phyloP scores from a whole-genome alignment of 2,113 vertebrate species.

The Nettapus auritus region DNA sequence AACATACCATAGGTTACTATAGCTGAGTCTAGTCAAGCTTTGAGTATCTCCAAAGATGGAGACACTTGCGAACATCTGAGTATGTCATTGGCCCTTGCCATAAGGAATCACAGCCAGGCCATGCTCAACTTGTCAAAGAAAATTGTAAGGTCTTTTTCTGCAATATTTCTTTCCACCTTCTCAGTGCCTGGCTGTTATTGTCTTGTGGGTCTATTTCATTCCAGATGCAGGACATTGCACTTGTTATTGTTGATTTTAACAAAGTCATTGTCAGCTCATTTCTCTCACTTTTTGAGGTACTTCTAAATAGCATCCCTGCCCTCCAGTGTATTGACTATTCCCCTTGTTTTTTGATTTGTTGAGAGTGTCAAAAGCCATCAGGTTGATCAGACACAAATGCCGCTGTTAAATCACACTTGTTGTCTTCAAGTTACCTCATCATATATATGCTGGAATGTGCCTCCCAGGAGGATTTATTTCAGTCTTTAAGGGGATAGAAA shows the following conservation, averaged over 20 bases:
- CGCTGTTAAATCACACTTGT: background rate
- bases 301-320: background rate
- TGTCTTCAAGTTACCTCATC: background rate
- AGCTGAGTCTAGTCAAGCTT: background rate
- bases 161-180: background rate
- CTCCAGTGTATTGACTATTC: background rate
- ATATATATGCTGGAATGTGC: background rate
- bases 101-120: background rate
- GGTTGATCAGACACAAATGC: background rate
- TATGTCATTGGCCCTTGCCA: background rate
- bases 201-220: background rate
- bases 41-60: background rate
- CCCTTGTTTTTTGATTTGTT: background rate
- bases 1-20: background rate
- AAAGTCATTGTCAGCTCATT: background rate
- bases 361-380: background rate
- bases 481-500: background rate
- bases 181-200: background rate
- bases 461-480: background rate
- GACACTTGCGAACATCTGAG: background rate
- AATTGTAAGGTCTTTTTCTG: background rate
- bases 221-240: background rate
- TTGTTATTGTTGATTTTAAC: background rate
- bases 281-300: background rate
- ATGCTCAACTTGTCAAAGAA: rapidly evolving